Percentiles rank a stretch among this genome's conserved stretches.
Evolutionary conservation across 2,113 vertebrate species (phyloP).

Genomic region (Macrotis lagotis): DNA sequence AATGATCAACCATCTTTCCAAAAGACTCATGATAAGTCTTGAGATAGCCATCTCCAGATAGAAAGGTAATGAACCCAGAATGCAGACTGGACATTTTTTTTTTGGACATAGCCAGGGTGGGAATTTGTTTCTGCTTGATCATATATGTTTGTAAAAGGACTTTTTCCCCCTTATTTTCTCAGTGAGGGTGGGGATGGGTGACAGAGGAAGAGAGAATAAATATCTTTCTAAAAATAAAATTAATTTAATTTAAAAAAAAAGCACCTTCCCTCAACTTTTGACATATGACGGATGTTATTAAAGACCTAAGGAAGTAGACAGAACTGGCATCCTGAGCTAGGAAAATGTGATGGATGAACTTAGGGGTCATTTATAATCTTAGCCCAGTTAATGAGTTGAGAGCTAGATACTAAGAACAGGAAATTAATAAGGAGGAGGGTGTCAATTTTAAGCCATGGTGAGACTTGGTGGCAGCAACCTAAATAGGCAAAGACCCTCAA

Average conservation of each 20-base stretch:
- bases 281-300: not conserved
- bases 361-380: not conserved
- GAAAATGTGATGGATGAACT: not conserved
- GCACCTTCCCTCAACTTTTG: not conserved
- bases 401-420: not conserved
- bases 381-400: not conserved
- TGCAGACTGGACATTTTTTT: not conserved
- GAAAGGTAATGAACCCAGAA: not conserved
- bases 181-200: not conserved
- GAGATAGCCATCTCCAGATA: not conserved
- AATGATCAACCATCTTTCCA: no score
- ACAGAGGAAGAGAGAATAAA: not conserved
- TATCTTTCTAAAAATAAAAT: not conserved
- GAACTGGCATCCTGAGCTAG: not conserved
- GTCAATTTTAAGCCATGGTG: not conserved
- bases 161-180: not conserved
- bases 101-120: not conserved
- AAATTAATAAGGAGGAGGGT: not conserved
- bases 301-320: not conserved
- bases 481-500: not conserved
- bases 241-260: not conserved
- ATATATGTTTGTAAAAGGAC: not conserved
- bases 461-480: not conserved
- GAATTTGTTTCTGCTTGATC: not conserved
- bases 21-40: not conserved